phyloP scores from a whole-genome alignment of 1,140 invertebrate species.

The Galendromus occidentalis region DNA sequence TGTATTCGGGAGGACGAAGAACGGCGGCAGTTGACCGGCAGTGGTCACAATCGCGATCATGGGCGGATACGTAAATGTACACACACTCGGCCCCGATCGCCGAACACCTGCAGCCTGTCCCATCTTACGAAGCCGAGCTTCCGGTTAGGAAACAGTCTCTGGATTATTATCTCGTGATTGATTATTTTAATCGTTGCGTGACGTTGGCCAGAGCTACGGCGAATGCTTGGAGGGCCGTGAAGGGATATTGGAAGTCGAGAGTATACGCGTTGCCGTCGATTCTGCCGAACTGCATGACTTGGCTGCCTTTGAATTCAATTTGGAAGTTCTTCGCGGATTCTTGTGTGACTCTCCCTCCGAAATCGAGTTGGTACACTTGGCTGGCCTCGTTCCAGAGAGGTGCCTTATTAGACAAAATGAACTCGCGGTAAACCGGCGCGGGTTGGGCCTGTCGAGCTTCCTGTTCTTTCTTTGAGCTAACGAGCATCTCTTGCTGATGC shows the following conservation, averaged over 20 bases:
- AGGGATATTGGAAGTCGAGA: slow-evolving; percentile 94
- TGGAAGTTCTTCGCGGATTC: slow-evolving; percentile 99
- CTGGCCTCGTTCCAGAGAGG: slow-evolving; percentile 99
- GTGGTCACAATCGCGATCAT: too few species aligned
- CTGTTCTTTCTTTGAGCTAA: slow-evolving; percentile 12
- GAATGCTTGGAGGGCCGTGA: slow-evolving; percentile 93
- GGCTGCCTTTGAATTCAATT: slow-evolving; percentile 88
- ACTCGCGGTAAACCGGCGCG: slow-evolving; percentile 38
- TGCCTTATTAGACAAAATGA: slow-evolving; percentile 95
- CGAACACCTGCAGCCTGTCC: too few species aligned
- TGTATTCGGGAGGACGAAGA: too few species aligned
- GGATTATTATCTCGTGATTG: too few species aligned
- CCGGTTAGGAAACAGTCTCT: too few species aligned
- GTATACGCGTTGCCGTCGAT: slow-evolving; percentile 98
- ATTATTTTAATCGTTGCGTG: slow-evolving; percentile 88
- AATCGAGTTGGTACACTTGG: slow-evolving; percentile 96
- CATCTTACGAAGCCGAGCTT: too few species aligned
- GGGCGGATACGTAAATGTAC: too few species aligned
- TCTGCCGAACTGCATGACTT: slow-evolving; percentile 98
- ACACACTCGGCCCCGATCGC: too few species aligned
- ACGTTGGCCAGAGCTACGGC: slow-evolving; percentile 94
- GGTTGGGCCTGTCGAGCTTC: slow-evolving; percentile 32
- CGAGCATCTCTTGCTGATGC: slow-evolving; percentile 8
- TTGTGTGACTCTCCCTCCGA: slow-evolving; percentile 95
- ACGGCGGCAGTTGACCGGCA: too few species aligned